Evolutionary conservation across 2,797 vertebrate genomes (phyloP).

Genomic region (Trachurus trachurus): DNA sequence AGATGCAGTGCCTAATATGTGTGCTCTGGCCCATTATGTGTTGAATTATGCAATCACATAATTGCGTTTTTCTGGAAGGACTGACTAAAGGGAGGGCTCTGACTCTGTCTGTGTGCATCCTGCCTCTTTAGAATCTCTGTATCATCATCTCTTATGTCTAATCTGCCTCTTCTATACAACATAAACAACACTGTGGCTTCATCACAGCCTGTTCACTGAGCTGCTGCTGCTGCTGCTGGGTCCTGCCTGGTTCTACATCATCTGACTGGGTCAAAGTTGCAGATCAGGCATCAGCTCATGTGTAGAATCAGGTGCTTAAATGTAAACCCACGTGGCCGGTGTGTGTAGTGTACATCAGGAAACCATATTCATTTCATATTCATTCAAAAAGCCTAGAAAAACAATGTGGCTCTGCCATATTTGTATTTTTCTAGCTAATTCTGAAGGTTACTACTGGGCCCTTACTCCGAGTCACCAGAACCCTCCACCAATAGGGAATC

Average conservation of each 20-base stretch:
- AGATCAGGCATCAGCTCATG: slow-evolving; percentile 13
- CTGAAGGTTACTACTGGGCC: slow-evolving; percentile 81
- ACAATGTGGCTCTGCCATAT: not conserved
- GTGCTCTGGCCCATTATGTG: too few relatives aligned
- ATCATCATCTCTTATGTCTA: not conserved
- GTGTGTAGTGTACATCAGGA: not conserved
- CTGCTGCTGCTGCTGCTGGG: not conserved
- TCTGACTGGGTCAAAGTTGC: not conserved
- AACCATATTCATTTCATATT: not conserved
- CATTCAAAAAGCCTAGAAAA: slow-evolving; percentile 13
- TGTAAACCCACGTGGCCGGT: not conserved
- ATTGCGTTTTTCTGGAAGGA: too few relatives aligned
- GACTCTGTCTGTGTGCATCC: not conserved
- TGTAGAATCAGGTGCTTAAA: slow-evolving; percentile 18
- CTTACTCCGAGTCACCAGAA: slow-evolving; percentile 94
- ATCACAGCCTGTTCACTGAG: not conserved
- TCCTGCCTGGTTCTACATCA: not conserved
- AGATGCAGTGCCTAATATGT: too few relatives aligned
- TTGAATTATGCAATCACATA: too few relatives aligned
- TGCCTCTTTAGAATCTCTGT: too few relatives aligned
- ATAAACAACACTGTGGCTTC: not conserved
- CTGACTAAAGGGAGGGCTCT: too few relatives aligned
- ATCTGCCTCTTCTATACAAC: not conserved
- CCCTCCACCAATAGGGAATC: slow-evolving; percentile 92
- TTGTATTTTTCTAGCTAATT: slow-evolving; percentile 58